Percentiles rank a stretch among this genome's conserved stretches.
Evolutionary conservation across 2,113 vertebrate genomes (phyloP).

Genomic region (Heterocephalus glaber): DNA sequence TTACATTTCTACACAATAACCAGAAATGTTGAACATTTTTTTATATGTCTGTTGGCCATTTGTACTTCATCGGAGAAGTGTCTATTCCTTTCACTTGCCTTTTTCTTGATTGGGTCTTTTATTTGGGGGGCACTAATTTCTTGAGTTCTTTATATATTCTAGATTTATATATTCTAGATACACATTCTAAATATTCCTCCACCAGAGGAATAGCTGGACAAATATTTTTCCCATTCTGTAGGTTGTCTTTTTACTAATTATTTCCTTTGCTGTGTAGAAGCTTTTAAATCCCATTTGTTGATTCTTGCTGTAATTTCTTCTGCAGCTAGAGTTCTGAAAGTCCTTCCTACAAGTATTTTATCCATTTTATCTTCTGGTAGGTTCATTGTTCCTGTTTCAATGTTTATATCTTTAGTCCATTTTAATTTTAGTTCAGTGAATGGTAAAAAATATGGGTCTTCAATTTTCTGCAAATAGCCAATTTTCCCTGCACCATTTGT

Average conservation of each 20-base stretch:
- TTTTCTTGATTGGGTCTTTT: neutral
- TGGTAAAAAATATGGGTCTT: neutral
- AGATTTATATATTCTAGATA: neutral
- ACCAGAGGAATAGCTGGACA: neutral
- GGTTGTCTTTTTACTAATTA: neutral
- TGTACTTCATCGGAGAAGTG: no score
- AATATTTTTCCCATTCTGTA: neutral
- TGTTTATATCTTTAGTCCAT: neutral
- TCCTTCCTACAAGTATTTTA: neutral
- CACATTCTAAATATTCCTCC: neutral
- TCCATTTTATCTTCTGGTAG: neutral
- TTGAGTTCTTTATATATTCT: neutral
- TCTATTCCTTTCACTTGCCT: neutral
- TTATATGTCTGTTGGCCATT: no score
- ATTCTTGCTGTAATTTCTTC: neutral
- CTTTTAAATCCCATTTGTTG: neutral
- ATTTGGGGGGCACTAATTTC: neutral
- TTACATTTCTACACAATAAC: neutral
- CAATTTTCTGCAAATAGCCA: neutral
- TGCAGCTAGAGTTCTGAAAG: neutral
- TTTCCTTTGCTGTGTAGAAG: neutral
- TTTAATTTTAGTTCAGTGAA: neutral
- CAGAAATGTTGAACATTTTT: no score
- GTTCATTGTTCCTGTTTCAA: neutral
- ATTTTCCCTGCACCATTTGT: neutral